Base-by-base conservation (phyloP, 2,888 invertebrate species). In the Ophion slaviceki region DNA sequence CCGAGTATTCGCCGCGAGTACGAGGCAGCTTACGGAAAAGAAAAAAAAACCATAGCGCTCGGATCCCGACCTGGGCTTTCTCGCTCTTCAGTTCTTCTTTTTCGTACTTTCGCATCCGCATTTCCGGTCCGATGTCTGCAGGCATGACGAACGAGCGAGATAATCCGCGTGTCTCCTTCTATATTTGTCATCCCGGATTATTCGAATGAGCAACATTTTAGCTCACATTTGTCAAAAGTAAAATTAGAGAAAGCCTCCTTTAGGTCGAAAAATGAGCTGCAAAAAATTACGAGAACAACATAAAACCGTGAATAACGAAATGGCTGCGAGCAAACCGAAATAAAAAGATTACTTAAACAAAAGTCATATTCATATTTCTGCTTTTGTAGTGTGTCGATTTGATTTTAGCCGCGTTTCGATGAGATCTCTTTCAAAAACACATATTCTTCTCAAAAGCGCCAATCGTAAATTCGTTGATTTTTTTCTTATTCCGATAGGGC, bases 1-100 rank as follows among this genome's bases (percentile, higher is more conserved):
- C 40, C 40, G 20, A 67, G 61, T 17, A 75, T 67, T 32, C 20
- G 24, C 4, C 24, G 14, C 14, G 80, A 68, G 80, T 71, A 77
- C 78, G 53, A 47, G 79, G 70, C 83, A 88, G 78, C 87, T 89
- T 89, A 75, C 84, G 79, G 89, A 88, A 64, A 32, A 7, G 62
- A n/a, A 36, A 36, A 77, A 67, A 62, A 36, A 36, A 36, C 36
- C 77, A 24, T 17, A n/a, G n/a, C 53, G 20, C 28, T n/a, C 89
- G 89, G 89, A 91, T 92, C 88, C 87, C 90, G 92, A 92, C 92
- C 91, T 92, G 92, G 91, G 91, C 87, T 88, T 87, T 81, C 45
- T 47, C 57, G 87, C 83, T 72, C 84, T 85, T 82, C 78, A 80
- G 64, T 80, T 84, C 66, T 84, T 76, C 36, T 79, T 47, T 74